Conservation (phyloP, 2,888 invertebrate genomes). For the Caenorhabditis japonica region DNA sequence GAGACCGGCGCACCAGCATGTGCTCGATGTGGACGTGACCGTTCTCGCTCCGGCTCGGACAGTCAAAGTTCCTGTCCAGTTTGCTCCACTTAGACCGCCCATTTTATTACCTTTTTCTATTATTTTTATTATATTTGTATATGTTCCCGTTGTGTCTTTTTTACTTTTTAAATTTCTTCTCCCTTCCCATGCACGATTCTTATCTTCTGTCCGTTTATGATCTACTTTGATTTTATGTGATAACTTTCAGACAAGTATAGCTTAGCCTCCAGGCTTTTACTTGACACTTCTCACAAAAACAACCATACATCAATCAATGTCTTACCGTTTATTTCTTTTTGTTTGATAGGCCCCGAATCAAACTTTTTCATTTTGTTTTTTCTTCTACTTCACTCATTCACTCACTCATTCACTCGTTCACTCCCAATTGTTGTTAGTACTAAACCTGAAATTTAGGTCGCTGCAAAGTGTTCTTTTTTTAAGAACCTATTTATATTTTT, state of each 20-base stretch:
- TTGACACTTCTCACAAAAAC: slow-evolving; percentile 8
- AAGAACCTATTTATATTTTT: slow-evolving; percentile 10
- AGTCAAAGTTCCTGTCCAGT: slow-evolving; percentile 52
- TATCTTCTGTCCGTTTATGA: slow-evolving; percentile 15
- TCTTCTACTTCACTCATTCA: slow-evolving; percentile 23
- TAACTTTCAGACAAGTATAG: slow-evolving; percentile 10
- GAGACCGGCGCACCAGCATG: slow-evolving; percentile 60
- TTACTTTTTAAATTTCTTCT: neutral
- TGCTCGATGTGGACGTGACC: slow-evolving; percentile 66
- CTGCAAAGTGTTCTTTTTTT: slow-evolving; percentile 27
- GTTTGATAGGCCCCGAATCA: slow-evolving; percentile 36
- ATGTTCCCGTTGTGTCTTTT: slow-evolving; percentile 3
- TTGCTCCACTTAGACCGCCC: slow-evolving; percentile 41
- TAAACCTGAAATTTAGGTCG: slow-evolving; percentile 29
- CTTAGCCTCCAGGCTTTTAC: slow-evolving; percentile 13
- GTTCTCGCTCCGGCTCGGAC: slow-evolving; percentile 52
- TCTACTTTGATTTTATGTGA: slow-evolving; percentile 33
- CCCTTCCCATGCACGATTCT: neutral
- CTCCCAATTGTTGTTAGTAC: neutral
- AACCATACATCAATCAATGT: slow-evolving; percentile 22
- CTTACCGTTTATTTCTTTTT: slow-evolving; percentile 30
- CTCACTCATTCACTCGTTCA: neutral
- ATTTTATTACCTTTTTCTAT: slow-evolving; percentile 11
- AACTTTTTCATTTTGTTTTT: slow-evolving; percentile 22
- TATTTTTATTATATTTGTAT: slow-evolving; percentile 25